Conservation (phyloP, 2,797 vertebrate genomes). For the Phalanger gymnotis region DNA sequence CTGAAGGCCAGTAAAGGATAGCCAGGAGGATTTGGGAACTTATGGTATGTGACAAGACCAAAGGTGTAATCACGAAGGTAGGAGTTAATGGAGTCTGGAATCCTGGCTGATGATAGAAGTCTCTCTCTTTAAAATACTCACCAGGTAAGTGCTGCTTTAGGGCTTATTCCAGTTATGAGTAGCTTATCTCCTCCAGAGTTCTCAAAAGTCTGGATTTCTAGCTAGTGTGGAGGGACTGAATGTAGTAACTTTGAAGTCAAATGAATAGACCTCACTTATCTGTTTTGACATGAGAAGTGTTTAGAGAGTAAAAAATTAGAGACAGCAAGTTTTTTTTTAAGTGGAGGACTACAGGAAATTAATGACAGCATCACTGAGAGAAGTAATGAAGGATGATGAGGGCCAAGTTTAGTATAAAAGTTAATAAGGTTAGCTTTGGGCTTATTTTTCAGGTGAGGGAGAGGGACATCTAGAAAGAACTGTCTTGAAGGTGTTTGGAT, state of each 20-base stretch:
- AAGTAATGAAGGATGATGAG: neutral
- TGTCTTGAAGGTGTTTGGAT: neutral
- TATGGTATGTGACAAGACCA: neutral
- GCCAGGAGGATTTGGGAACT: neutral
- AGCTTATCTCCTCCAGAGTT: neutral
- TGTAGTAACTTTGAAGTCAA: neutral
- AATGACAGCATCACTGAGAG: neutral
- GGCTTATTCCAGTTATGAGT: neutral
- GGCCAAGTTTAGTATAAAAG: neutral
- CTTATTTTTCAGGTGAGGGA: neutral
- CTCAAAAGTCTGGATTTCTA: neutral
- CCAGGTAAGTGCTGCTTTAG: neutral
- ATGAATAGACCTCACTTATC: neutral
- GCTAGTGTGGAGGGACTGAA: neutral
- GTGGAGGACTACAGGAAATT: neutral
- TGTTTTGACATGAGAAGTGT: neutral
- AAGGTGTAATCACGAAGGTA: neutral
- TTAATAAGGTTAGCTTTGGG: neutral
- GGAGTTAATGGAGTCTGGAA: neutral
- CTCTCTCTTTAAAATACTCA: neutral
- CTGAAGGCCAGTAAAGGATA: neutral
- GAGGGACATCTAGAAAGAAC: neutral
- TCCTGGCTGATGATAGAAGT: neutral
- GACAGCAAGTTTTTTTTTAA: neutral
- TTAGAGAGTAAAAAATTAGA: neutral